Evolutionary conservation across 2,888 invertebrate genomes (phyloP), one percentile per base, ranked within the genome.

Genomic region (Drosophila nigricruria): DNA sequence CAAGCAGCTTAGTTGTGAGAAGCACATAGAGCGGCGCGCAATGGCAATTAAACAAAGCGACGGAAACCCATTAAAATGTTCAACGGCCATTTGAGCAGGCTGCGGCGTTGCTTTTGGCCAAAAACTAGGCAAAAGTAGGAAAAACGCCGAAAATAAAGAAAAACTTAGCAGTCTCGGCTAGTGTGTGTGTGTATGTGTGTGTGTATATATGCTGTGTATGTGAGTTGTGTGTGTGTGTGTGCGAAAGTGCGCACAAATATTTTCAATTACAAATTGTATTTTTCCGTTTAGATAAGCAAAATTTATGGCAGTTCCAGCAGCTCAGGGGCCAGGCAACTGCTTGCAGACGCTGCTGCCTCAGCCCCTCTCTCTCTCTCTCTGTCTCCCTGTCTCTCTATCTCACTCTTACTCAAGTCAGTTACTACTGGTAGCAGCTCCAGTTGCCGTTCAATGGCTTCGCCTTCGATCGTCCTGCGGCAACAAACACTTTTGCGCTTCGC

Each of bases 221-320:
- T 9, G 32, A 3, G 32, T n/a, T 34, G 40, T 66, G 58, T 50
- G 34, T 54, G 42, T 70, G 52, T 70, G 66, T 68, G 60, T 65
- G 45, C 45, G 52, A 20, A 47, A 70, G 65, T 69, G 77, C 60
- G 67, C 82, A 80, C 76, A 86, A 88, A 86, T 86, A 86, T 88
- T 88, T 86, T 86, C 85, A 86, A 86, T 86, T 86, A 86, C 85
- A 86, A 86, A 86, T 86, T 86, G 89, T 89, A 87, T 88, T 86
- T 84, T 86, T 86, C 85, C 85, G 85, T 87, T 86, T 78, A 86
- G 85, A 86, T 86, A 86, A 86, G 89, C 85, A 87, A 78, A 86
- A 86, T 86, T 86, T 88, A 86, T 86, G 89, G 87, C 89, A 88
- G 81, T 67, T 72, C 52, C 65, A 71, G 59, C 63, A 66, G 67